phyloP scores from a whole-genome alignment of 2,888 invertebrate species.

The Hartigia nigra region DNA sequence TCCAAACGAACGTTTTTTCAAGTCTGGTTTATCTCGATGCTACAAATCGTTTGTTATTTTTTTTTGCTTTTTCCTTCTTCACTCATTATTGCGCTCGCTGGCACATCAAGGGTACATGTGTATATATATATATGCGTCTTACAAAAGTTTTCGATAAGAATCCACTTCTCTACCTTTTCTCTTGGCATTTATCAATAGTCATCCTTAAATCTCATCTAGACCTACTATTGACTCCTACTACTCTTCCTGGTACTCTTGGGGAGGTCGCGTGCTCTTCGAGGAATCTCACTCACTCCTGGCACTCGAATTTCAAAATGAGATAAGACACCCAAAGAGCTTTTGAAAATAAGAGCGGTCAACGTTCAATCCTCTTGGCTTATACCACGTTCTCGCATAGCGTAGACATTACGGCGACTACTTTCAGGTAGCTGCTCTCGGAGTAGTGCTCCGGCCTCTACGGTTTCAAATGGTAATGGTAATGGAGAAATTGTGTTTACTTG shows the following conservation, averaged over 20 bases:
- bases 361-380: neutral
- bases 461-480: conserved; percentile 38
- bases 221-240: neutral
- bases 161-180: neutral
- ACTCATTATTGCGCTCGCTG: too few species aligned
- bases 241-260: neutral
- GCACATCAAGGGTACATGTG: too few species aligned
- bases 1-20: conserved; percentile 36
- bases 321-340: neutral
- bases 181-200: neutral
- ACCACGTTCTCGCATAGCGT: conserved; percentile 21
- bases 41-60: conserved; percentile 43
- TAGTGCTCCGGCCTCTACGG: neutral
- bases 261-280: neutral
- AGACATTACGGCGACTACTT: conserved; percentile 18
- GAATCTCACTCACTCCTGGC: neutral
- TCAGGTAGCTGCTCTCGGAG: neutral
- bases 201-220: neutral
- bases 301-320: neutral
- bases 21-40: neutral
- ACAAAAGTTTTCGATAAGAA: neutral
- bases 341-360: neutral
- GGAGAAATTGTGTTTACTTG: conserved; percentile 53
- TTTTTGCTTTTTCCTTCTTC: neutral
- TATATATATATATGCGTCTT: neutral